Evolutionary conservation across 2,113 vertebrate genomes (phyloP), one percentile per base, ranked within the genome.

Genomic region (Macquaria ambigua): DNA sequence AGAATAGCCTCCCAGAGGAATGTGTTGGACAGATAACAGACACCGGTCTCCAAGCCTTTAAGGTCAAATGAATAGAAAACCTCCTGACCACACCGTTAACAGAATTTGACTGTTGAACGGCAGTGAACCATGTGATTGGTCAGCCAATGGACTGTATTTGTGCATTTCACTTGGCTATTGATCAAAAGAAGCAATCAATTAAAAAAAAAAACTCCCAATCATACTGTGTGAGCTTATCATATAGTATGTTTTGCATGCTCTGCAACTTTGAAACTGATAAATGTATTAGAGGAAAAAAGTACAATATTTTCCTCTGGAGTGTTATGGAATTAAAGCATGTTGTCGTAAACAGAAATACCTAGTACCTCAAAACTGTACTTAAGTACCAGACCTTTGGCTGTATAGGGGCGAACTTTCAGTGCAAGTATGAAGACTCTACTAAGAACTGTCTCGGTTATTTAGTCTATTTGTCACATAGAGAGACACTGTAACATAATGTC

Each of bases 91-190:
- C 84, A 78, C 79, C 43, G 78, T 81, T 84, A 82, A 88, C 90
- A 89, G 80, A 85, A 82, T 85, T 78, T 81, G 28, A 83, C 79
- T 90, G 75, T 90, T 50, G 58, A 88, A 74, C 75, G 15, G 59
- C 83, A 89, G 87, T 88, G 85, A 92, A 91, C 83, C 91, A 87
- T 91, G 80, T 90, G 87, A 91, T 91, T 92, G 91, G 87, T 88
- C 93, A 90, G 77, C 79, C 66, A 31, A 21, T 50, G 69, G 3
- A 34, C 46, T 74, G 64, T 37, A 74, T 39, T 34, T 76, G 74
- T 75, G 76, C 76, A 85, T 77, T 87, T 89, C 70, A 71, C 87
- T 82, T 68, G 61, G 81, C 85, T 77, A 81, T 82, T 86, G 82
- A 89, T 92, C 79, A 48, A 83, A 82, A 88, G 90, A 77, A 77